Evolutionary conservation across 92 coral and sea anemone species (phyloP), one percentile per base, ranked within the genome.

Genomic region (Parazoanthus atlanticus): DNA sequence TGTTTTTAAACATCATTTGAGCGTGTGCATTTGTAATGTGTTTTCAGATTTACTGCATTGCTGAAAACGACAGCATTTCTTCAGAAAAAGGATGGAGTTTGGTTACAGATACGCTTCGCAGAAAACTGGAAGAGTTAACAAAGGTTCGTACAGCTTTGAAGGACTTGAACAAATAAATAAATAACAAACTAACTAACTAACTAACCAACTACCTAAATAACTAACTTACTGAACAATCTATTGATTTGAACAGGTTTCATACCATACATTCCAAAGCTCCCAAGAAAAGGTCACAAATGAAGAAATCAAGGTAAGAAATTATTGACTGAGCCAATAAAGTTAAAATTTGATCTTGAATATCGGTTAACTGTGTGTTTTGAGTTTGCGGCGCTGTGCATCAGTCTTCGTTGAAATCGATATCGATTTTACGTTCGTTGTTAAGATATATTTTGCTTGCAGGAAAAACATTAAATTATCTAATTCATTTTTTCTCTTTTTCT

Each of bases 11-110:
- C 26, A 15, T 65, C 29, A n/a, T 29, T 69, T 8, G 13, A 69
- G 0, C 12, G 11, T 8, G 21, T 74, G 21, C 8, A 74, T 10
- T 15, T 31, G 25, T 74, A 13, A 12, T 33, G 41, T 74, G 6
- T 78, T 47, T 41, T 78, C 82, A 78, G 82, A 78, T 78, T 78
- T 78, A 47, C 36, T 78, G 82, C 38, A 8, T 26, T 43, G 36
- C 32, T 26, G 58, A 16, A 28, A 8, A 28, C 7, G 82, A 52
- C 38, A 16, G 82, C 19, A 52, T 43, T 15, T 26, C 17, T 13
- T 47, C 64, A 65, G 17, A 52, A 6, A 47, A 41, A 78, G 82
- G 47, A 78, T 28, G 29, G 64, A 78, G 41, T 47, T 47, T 47
- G n/a, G 64, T 47, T 15, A 13, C 82, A 46, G 36, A 78, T 31